These are phyloP conservation scores for Leptinotarsa texana DNA, from an alignment of 1,140 invertebrate species.

Conservation along the genomic window DNA sequence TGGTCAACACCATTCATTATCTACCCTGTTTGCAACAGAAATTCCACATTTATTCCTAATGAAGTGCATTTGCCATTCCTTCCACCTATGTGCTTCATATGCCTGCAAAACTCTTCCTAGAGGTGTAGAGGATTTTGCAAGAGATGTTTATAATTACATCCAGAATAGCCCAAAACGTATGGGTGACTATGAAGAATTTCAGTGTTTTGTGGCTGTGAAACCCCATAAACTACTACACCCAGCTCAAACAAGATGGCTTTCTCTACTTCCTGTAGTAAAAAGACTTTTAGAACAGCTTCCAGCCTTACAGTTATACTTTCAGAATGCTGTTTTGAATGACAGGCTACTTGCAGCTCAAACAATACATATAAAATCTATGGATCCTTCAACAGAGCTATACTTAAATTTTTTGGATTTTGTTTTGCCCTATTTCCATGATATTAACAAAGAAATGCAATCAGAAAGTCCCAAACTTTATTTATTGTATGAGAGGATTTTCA, in stretches of 20 bases:
- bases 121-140: conserved; percentile 31
- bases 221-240: conserved; percentile 42
- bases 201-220: conserved; percentile 45
- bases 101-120: conserved; percentile 29
- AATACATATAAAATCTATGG: background rate
- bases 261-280: conserved; percentile 47
- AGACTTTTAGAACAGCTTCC: conserved; percentile 53
- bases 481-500: background rate
- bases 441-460: conserved; percentile 25
- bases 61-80: conserved; percentile 30
- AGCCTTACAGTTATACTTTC: conserved; percentile 35
- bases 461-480: conserved; percentile 19
- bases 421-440: background rate
- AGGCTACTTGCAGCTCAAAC: background rate
- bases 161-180: conserved; percentile 43
- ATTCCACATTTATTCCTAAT: conserved; percentile 24
- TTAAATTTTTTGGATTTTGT: conserved; percentile 16
- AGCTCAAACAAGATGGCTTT: conserved; percentile 45
- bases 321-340: background rate
- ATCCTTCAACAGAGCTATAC: conserved; percentile 11
- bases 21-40: conserved; percentile 14
- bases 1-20: conserved; percentile 51
- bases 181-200: conserved; percentile 40
- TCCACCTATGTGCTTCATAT: conserved; percentile 32
- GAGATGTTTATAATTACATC: conserved; percentile 46